Evolutionary conservation across 1,140 invertebrate species (phyloP).

Genomic region (Aplysia californica): DNA sequence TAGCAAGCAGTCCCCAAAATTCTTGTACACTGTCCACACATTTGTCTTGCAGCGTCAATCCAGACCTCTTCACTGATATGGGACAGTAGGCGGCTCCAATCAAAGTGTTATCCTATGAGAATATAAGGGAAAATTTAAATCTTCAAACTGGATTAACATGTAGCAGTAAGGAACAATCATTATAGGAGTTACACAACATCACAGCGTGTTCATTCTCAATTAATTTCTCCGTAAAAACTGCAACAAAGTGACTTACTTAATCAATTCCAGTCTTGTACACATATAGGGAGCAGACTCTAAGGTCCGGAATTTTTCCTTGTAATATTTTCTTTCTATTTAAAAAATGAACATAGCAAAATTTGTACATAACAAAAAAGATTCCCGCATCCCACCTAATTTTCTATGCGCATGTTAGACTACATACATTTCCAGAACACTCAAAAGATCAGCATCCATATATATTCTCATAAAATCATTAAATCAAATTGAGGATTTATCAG

Average conservation of each 20-base stretch:
- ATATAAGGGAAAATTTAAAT: neutral
- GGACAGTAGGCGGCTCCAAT: constrained; percentile 15
- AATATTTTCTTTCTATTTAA: neutral
- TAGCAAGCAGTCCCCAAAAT: constrained; percentile 12
- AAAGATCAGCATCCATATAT: neutral
- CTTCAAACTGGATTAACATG: neutral
- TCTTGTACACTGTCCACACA: constrained; percentile 21
- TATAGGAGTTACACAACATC: too few species aligned
- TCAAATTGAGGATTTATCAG: neutral
- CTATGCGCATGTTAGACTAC: neutral
- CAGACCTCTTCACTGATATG: constrained; percentile 11
- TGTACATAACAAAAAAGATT: neutral
- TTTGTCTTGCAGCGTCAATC: constrained; percentile 18
- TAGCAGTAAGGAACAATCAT: too few species aligned
- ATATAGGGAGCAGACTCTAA: neutral
- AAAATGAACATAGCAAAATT: neutral
- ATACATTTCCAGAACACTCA: neutral
- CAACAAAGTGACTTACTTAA: neutral
- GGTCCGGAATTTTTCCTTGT: neutral
- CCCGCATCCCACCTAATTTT: neutral
- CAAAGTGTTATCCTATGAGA: constrained; percentile 16
- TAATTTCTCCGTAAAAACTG: neutral
- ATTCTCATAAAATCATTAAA: neutral
- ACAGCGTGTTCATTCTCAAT: too few species aligned
- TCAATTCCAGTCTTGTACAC: neutral